A percentile compares a stretch with the other conserved stretches of the same genome.
phyloP scores from a whole-genome alignment of 1,140 invertebrate genomes.

The Drosophila carrolli region DNA sequence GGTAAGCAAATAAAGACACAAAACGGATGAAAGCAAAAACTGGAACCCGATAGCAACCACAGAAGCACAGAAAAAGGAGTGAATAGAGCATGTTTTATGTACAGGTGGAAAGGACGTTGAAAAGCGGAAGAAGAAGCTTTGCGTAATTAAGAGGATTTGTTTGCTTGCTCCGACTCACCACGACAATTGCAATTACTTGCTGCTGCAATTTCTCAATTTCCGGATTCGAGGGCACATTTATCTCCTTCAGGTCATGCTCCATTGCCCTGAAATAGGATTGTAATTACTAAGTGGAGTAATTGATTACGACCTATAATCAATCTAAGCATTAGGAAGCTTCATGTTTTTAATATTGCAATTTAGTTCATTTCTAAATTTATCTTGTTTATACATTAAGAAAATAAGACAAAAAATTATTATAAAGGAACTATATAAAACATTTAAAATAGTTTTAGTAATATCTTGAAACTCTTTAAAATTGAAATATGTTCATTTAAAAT shows the following conservation, averaged over 20 bases:
- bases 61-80: conserved; percentile 17
- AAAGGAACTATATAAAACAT: too few relatives aligned
- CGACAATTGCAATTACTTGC: conserved; percentile 84
- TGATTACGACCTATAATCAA: conserved; percentile 10
- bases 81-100: conserved; percentile 27
- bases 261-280: conserved; percentile 64
- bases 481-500: too few relatives aligned
- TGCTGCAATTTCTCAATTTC: conserved; percentile 83
- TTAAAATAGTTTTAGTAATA: too few relatives aligned
- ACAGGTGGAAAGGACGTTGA: conserved; percentile 6
- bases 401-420: too few relatives aligned
- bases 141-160: conserved; percentile 47
- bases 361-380: background rate
- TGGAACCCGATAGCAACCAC: conserved; percentile 21
- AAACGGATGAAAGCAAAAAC: conserved; percentile 10
- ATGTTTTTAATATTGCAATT: too few relatives aligned
- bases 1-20: conserved; percentile 43
- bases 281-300: conserved; percentile 5
- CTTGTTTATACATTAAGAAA: background rate
- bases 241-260: conserved; percentile 83
- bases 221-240: conserved; percentile 81
- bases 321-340: background rate
- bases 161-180: conserved; percentile 69
- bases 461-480: too few relatives aligned
- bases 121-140: conserved; percentile 24